Conservation (phyloP, 2,797 vertebrate genomes). For the Acanthurus lineatus region DNA sequence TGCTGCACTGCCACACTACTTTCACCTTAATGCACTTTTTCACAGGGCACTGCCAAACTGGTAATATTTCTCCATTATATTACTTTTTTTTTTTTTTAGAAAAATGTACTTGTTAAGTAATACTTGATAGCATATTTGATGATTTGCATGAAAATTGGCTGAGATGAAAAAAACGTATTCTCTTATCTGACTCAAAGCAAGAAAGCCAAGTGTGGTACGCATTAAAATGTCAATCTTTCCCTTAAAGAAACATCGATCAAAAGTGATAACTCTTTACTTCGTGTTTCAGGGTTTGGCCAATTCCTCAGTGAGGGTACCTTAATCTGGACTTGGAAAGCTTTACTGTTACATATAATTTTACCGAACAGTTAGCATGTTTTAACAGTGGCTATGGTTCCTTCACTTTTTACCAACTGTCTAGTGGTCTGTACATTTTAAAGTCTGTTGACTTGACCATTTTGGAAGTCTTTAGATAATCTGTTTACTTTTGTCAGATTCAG, state of each 20-base stretch:
- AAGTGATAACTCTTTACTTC: not conserved
- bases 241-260: not conserved
- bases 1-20: constrained; percentile 48
- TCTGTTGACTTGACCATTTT: not conserved
- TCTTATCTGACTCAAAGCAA: not conserved
- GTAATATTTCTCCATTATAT: constrained; percentile 10
- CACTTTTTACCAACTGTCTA: not conserved
- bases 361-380: not conserved
- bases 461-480: not conserved
- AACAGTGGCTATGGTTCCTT: not conserved
- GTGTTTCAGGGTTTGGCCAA: not conserved
- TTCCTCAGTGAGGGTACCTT: not conserved
- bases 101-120: constrained; percentile 21
- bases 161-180: not conserved
- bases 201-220: too few species aligned
- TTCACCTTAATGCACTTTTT: constrained; percentile 34
- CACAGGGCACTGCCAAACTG: constrained; percentile 44
- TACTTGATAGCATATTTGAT: constrained; percentile 17
- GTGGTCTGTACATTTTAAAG: not conserved
- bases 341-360: not conserved
- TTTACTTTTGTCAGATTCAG: not conserved
- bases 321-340: constrained; percentile 3
- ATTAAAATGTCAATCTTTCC: not conserved
- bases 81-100: constrained; percentile 32
- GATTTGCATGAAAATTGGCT: not conserved